Percentiles rank a stretch among this genome's conserved stretches.
Conservation (phyloP, 2,888 invertebrate genomes). For the Drosophila rellima region DNA sequence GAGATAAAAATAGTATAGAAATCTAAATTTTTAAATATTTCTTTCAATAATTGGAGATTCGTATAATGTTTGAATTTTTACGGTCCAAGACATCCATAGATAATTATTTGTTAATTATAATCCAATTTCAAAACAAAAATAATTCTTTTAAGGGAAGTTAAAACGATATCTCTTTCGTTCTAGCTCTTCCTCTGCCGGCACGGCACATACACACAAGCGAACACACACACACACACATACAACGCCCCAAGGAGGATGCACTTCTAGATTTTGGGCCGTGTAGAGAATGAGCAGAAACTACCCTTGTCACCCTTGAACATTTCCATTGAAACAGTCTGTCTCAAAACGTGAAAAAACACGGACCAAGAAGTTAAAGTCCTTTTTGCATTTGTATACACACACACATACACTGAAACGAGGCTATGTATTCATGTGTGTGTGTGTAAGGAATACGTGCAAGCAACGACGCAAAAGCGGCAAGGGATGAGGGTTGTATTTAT, state of each 20-base stretch:
- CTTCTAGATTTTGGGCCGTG: constrained; percentile 67
- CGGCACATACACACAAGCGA: constrained; percentile 5
- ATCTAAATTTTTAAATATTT: not conserved
- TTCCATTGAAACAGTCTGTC: constrained; percentile 73
- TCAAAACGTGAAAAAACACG: constrained; percentile 56
- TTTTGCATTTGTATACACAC: constrained; percentile 61
- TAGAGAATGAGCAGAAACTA: constrained; percentile 66
- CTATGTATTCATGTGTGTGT: constrained; percentile 25
- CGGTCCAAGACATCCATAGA: not conserved
- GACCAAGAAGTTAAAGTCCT: constrained; percentile 81
- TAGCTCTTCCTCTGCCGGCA: constrained; percentile 6
- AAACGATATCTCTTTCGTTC: constrained; percentile 3
- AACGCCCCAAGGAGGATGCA: constrained; percentile 62
- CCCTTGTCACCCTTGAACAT: constrained; percentile 79
- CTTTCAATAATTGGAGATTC: not conserved
- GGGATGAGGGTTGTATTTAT: constrained; percentile 82
- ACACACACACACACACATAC: constrained; percentile 23
- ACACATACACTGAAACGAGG: constrained; percentile 21
- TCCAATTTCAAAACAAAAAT: constrained; percentile 38
- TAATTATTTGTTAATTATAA: constrained; percentile 24
- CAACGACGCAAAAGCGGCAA: constrained; percentile 68
- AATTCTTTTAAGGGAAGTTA: constrained; percentile 27
- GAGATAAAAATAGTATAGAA: not conserved
- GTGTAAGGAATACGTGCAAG: constrained; percentile 49
- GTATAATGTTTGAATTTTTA: not conserved